phyloP scores from a whole-genome alignment of 37 sponge, comb jelly and placozoan genomes.

The Oscarella lobularis region DNA sequence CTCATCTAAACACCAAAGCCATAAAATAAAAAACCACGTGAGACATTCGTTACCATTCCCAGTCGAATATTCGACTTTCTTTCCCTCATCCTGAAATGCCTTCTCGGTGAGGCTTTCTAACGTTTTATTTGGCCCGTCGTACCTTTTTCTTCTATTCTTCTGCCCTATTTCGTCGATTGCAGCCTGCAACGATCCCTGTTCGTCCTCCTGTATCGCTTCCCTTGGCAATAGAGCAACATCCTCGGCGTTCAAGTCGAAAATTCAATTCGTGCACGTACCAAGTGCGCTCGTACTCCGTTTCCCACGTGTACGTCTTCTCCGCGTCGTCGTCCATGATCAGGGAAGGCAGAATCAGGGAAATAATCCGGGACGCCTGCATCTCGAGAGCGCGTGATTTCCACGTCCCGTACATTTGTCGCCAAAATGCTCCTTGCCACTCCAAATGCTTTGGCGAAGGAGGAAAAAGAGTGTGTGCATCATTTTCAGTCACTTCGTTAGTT shows the following conservation, averaged over 20 bases:
- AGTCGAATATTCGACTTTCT: constrained; percentile 3
- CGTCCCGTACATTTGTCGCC: too few relatives aligned
- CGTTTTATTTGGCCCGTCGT: too few relatives aligned
- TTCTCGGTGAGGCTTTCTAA: too few relatives aligned
- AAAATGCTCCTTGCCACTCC: too few relatives aligned
- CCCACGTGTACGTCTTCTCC: constrained; percentile 49
- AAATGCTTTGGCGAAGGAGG: too few relatives aligned
- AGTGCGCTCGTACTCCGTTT: constrained; percentile 58
- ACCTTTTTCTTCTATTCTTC: background rate
- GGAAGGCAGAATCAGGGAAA: too few relatives aligned
- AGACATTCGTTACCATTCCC: background rate
- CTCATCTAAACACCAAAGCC: constrained; percentile 48
- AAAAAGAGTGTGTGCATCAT: too few relatives aligned
- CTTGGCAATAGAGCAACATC: too few relatives aligned
- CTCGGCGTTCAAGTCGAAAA: background rate
- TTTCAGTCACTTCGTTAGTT: too few relatives aligned
- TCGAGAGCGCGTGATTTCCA: too few relatives aligned
- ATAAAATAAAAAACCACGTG: background rate
- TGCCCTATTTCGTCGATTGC: background rate
- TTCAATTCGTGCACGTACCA: constrained; percentile 37
- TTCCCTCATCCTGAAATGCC: background rate
- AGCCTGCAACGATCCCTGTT: background rate
- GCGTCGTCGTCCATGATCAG: constrained; percentile 29
- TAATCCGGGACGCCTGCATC: too few relatives aligned
- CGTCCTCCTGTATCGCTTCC: background rate